These are phyloP conservation scores for Anneissia japonica DNA, from an alignment of 35 echinoderm and acorn worm species.

Conservation along the genomic window DNA sequence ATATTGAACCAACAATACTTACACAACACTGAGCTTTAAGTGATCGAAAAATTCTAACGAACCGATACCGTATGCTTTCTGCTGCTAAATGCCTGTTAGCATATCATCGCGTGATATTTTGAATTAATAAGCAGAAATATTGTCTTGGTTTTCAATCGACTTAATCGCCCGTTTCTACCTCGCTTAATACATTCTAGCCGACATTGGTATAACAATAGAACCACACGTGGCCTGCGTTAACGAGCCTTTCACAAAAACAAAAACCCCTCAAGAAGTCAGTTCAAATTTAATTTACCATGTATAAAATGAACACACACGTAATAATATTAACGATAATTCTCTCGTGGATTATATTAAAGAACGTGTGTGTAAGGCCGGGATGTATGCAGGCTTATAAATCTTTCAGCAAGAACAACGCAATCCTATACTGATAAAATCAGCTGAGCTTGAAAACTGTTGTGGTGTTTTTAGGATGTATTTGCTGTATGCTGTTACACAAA, in stretches of 20 bases:
- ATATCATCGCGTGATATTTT: not conserved
- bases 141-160: not conserved
- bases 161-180: not conserved
- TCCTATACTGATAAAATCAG: too few species aligned
- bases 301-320: not conserved
- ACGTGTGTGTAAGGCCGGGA: too few species aligned
- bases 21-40: too few species aligned
- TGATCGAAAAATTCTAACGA: not conserved
- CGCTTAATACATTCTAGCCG: not conserved
- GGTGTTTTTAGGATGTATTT: too few species aligned
- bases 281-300: not conserved
- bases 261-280: not conserved
- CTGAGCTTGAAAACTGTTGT: too few species aligned
- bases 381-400: too few species aligned
- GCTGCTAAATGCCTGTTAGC: not conserved
- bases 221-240: not conserved
- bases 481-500: too few species aligned
- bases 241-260: not conserved
- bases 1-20: not conserved
- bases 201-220: not conserved
- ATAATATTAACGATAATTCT: not conserved
- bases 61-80: too few species aligned
- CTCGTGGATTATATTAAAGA: too few species aligned
- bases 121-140: too few species aligned
- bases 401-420: too few species aligned